Conservation (phyloP, 2,113 vertebrate species). For the Hippolais icterina region DNA sequence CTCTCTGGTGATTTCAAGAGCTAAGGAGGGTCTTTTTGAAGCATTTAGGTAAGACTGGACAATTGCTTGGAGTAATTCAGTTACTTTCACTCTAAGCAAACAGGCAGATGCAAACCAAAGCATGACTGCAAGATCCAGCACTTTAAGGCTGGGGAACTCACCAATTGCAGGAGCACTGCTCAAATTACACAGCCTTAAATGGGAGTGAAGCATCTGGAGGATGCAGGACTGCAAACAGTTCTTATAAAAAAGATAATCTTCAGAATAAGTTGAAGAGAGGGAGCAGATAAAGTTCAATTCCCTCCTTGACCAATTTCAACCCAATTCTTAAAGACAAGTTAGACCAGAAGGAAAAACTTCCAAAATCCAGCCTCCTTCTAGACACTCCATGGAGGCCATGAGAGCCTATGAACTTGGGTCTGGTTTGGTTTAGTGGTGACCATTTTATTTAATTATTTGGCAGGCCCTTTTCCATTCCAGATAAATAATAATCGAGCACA, state of each 20-base stretch:
- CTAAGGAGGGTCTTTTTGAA: neutral
- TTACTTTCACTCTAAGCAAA: neutral
- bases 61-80: neutral
- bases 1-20: neutral
- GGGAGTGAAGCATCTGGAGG: neutral
- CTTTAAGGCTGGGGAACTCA: neutral
- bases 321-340: neutral
- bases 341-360: neutral
- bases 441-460: neutral
- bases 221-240: neutral
- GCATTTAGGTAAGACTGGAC: neutral
- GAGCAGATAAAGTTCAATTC: neutral
- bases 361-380: neutral
- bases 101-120: neutral
- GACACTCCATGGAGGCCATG: neutral
- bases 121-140: neutral
- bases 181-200: neutral
- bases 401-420: neutral
- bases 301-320: neutral
- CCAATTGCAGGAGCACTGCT: neutral
- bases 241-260: neutral
- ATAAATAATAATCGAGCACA: neutral
- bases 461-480: neutral
- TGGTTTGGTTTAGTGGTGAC: neutral
- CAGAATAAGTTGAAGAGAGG: neutral